Percentiles rank a stretch among this genome's conserved stretches.
Evolutionary conservation across 2,888 invertebrate species (phyloP).

Genomic region (Lochmaea capreae): DNA sequence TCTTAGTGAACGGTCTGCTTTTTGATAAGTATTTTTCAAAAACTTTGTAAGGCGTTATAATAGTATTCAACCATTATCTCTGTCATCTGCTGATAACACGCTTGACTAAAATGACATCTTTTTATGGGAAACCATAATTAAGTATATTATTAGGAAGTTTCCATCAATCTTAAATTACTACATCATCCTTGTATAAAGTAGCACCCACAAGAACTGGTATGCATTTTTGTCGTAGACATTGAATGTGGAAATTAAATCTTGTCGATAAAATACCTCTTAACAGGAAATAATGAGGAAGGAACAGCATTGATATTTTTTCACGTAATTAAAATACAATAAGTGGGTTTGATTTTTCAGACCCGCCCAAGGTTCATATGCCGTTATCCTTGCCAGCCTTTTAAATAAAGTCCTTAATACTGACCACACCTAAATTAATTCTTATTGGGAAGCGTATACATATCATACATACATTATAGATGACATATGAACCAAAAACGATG

Average conservation of each 20-base stretch:
- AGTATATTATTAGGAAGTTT: too few relatives aligned
- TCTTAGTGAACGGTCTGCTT: too few relatives aligned
- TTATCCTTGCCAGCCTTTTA: slow-evolving; percentile 19
- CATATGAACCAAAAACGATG: neutral
- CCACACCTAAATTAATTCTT: slow-evolving; percentile 16
- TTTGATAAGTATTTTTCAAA: too few relatives aligned
- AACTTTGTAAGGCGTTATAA: too few relatives aligned
- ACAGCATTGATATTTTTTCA: slow-evolving; percentile 19
- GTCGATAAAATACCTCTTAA: neutral
- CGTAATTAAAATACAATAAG: slow-evolving; percentile 10
- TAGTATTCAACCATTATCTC: too few relatives aligned
- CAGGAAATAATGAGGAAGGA: slow-evolving; percentile 9
- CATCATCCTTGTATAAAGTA: neutral
- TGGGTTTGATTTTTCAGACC: slow-evolving; percentile 9
- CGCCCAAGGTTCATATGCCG: slow-evolving; percentile 11
- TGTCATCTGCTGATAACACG: too few relatives aligned
- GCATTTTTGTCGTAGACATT: neutral
- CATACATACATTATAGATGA: neutral
- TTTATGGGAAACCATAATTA: too few relatives aligned
- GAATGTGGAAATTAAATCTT: neutral
- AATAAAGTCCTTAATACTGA: slow-evolving; percentile 4
- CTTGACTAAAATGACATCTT: too few relatives aligned
- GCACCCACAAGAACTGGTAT: neutral
- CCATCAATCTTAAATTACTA: neutral
- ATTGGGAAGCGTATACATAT: neutral